These are phyloP conservation scores for Cherax quadricarinatus DNA, from an alignment of 1,140 invertebrate genomes.

Conservation along the genomic window DNA sequence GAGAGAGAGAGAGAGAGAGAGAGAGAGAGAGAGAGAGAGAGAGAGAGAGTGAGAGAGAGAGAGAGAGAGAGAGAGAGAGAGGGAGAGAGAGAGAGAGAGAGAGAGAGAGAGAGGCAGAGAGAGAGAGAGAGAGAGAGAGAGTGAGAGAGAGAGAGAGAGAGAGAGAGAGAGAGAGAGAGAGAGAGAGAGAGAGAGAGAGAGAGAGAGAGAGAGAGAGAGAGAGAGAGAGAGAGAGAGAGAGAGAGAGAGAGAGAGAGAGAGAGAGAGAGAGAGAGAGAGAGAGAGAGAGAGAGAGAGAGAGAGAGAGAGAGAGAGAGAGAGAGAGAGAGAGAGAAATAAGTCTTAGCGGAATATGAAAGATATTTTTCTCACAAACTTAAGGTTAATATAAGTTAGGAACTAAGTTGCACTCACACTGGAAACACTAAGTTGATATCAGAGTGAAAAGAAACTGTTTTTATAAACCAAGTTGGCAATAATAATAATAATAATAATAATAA, in stretches of 20 bases:
- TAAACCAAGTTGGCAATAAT: too few species aligned
- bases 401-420: too few species aligned
- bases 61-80: neutral
- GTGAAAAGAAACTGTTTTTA: too few species aligned
- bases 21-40: neutral
- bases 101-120: neutral
- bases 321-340: slow-evolving; percentile 19
- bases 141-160: neutral
- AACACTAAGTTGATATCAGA: too few species aligned
- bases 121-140: neutral
- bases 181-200: neutral
- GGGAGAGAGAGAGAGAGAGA: neutral
- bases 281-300: slow-evolving; percentile 40
- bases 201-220: neutral
- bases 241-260: neutral
- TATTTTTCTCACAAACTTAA: too few species aligned
- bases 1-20: neutral
- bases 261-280: slow-evolving; percentile 42
- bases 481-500: too few species aligned
- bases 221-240: neutral
- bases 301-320: slow-evolving; percentile 33
- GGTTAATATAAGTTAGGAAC: too few species aligned
- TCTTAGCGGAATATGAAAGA: too few species aligned
- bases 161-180: neutral
- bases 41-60: neutral